Evolutionary conservation across 2,888 invertebrate genomes (phyloP), one percentile per base, ranked within the genome.

Genomic region (Melanchra persicariae): DNA sequence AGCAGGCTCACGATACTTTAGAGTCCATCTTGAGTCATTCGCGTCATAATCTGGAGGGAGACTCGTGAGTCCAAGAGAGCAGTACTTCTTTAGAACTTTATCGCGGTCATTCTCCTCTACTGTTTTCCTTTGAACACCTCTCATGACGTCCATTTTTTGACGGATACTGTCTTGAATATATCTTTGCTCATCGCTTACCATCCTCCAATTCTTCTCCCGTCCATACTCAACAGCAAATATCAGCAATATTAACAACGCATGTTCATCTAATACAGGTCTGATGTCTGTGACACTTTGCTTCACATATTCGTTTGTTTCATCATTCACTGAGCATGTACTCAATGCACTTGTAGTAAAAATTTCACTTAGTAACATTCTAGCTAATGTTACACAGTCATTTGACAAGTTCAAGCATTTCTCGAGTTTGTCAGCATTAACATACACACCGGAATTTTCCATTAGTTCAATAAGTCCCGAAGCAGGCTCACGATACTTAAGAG

Each of bases 21-120:
- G 15, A 10, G 73, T 73, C 71, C 71, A 73, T 54, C 45, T 55
- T 17, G 71, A 57, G 55, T 57, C 60, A 34, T 49, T 49, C 43
- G 26, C 37, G 0, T 61, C 55, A 1, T 61, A 71, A 30, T 63
- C 71, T 17, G 30, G 61, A 2, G 22, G 22, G 4, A 49, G 9
- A 12, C 22, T 22, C 40, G 15, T 15, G 40, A 40, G 40, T 40
- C 15, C 5, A 4, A 40, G 40, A 15, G 5, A 40, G 40, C 40
- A 40, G 40, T 15, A 40, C 15, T 40, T 40, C 22, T 10, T 45
- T 1, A 45, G 19, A 19, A 45, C 19, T 40, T 15, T 15, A 15
- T 15, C 40, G 2, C 40, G 40, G 9, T 15, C n/a, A 5, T 22
- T 22, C 10, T 49, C 22, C 12, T 22, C 22, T 49, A 4, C 12